phyloP scores from a whole-genome alignment of 2,113 vertebrate species.

The Noctilio leporinus region DNA sequence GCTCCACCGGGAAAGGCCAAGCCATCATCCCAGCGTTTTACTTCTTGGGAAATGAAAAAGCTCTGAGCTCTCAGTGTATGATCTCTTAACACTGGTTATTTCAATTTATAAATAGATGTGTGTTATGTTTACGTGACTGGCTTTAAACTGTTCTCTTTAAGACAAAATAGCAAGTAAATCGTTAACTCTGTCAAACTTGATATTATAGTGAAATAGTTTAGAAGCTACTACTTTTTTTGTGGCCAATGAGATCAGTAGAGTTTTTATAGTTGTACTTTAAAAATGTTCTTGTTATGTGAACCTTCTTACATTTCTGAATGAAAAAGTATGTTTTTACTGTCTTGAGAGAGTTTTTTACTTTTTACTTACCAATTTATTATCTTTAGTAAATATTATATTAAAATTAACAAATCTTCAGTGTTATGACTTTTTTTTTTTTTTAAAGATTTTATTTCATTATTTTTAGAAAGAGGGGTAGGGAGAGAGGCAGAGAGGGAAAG shows the following conservation, averaged over 20 bases:
- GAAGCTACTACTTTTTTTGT: not conserved
- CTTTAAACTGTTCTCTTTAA: not conserved
- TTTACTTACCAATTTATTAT: not conserved
- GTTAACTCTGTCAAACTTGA: not conserved
- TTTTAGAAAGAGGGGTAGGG: too few species aligned
- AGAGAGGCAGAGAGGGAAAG: too few species aligned
- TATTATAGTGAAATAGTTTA: not conserved
- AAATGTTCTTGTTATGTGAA: not conserved
- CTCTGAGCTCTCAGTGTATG: conserved; percentile 69
- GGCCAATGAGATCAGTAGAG: not conserved
- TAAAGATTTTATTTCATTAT: too few species aligned
- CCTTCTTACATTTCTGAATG: not conserved
- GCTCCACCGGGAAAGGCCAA: conserved; percentile 82
- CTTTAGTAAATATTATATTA: not conserved
- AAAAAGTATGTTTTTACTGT: not conserved
- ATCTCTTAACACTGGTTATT: not conserved
- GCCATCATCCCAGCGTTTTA: conserved; percentile 85
- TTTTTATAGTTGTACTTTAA: not conserved
- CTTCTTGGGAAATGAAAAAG: conserved; percentile 77
- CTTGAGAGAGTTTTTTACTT: not conserved
- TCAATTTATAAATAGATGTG: not conserved
- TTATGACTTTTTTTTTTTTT: too few species aligned
- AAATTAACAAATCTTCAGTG: not conserved
- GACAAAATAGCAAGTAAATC: not conserved
- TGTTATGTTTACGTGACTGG: not conserved